Evolutionary conservation across 1,140 invertebrate species (phyloP).

Genomic region (Elymnias hypermnestra): DNA sequence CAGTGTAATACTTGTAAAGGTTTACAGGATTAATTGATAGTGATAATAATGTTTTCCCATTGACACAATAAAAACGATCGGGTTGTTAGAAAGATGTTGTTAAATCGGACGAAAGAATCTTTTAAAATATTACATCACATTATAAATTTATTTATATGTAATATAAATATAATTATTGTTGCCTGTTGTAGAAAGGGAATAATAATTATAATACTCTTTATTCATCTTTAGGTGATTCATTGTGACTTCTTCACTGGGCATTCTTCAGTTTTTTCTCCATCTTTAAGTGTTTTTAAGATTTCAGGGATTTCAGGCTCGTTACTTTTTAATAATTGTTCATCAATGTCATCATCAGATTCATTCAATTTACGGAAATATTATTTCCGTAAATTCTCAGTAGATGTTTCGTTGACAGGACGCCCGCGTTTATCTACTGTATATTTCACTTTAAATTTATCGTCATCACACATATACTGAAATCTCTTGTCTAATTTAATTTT

Average conservation of each 20-base stretch:
- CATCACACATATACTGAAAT: conserved; percentile 94
- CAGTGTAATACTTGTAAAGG: no score
- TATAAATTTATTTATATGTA: no score
- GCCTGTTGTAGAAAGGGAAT: no score
- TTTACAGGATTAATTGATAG: no score
- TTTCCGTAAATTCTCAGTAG: conserved; percentile 89
- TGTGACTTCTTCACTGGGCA: conserved; percentile 55
- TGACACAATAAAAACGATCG: no score
- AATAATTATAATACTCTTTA: no score
- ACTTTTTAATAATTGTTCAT: conserved; percentile 16
- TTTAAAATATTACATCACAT: no score
- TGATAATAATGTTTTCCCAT: no score
- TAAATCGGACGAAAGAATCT: no score
- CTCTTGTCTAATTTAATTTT: conserved; percentile 97
- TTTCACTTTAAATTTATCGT: conserved; percentile 91
- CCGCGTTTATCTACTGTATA: conserved; percentile 96
- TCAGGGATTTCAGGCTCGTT: not conserved
- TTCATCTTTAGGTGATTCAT: no score
- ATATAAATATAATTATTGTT: no score
- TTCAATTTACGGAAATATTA: conserved; percentile 93
- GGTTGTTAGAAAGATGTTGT: no score
- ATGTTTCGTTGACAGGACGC: conserved; percentile 84
- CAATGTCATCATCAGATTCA: conserved; percentile 62
- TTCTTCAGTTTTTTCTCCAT: conserved; percentile 56
- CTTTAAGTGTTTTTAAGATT: conserved; percentile 35